A percentile compares a stretch with the other conserved stretches of the same genome.
Conservation (phyloP, 2,888 invertebrate species). For the Oligia strigilis region DNA sequence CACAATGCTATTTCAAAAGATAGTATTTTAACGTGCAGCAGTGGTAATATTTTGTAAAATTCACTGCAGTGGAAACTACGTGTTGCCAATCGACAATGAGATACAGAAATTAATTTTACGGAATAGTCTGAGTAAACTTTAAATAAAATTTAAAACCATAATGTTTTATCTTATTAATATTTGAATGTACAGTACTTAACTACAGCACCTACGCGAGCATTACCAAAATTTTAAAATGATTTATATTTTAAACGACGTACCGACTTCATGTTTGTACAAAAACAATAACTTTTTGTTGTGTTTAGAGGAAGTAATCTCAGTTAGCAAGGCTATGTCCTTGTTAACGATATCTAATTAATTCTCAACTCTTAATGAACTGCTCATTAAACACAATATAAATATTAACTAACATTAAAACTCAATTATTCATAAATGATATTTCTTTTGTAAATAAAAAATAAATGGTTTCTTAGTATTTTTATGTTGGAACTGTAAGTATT, state of each 20-base stretch:
- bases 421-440: constrained; percentile 4
- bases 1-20: not conserved
- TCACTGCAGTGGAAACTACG: not conserved
- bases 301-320: constrained; percentile 24
- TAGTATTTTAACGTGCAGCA: not conserved
- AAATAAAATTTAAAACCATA: not conserved
- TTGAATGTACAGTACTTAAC: not conserved
- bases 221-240: not conserved
- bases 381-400: constrained; percentile 12
- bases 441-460: not conserved
- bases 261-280: not conserved
- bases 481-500: not conserved
- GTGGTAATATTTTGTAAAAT: not conserved
- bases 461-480: not conserved
- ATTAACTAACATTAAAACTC: constrained; percentile 10
- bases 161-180: not conserved
- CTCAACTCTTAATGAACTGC: constrained; percentile 19
- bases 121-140: not conserved
- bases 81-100: not conserved
- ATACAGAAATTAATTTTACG: not conserved
- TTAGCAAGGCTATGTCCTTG: constrained; percentile 35
- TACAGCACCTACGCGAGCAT: constrained; percentile 5
- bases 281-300: constrained; percentile 14
- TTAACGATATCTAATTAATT: constrained; percentile 21
- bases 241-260: constrained; percentile 1